Evolutionary conservation across 2,797 vertebrate genomes (phyloP), one percentile per base, ranked within the genome.

Genomic region (Acropternis orthonyx): DNA sequence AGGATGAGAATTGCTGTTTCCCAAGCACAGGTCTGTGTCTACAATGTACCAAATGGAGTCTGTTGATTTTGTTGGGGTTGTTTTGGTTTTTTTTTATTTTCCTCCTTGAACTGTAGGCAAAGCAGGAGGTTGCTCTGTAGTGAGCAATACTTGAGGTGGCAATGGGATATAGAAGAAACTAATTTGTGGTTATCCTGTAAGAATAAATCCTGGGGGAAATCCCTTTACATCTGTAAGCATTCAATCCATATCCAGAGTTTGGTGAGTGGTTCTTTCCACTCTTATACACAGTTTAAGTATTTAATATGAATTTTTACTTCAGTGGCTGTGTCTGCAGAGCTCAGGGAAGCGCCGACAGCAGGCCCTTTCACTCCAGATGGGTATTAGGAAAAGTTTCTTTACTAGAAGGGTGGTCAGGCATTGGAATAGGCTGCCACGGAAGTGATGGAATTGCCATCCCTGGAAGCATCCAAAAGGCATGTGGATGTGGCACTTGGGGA

Each of bases 401-500:
- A 6, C 22, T 23, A 30, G 1, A 27, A 39, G n/a, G 5, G 5
- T 14, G 56, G 5, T 10, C 15, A 63, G 41, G 41, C 14, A 26
- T 1, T 49, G 48, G 4, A 43, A 26, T 1, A 10, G 61, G 61
- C 44, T 61, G 36, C 13, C 36, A 30, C 37, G 26, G 37, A 26
- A 26, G 24, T 13, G 51, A 2, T 52, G 37, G 44, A 28, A 10
- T 63, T 18, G 5, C 24, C 30, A 32, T 13, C 21, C 28, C 37
- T 69, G 69, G 18, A 17, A 17, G 15, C 12, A 14, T 7, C 39
- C 15, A 6, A 32, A 46, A 16, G 37, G 2, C 6, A 0, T 0
- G 8, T 37, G 63, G 24, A 20, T 56, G 36, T 49, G 24, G 6
- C 51, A 14, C 43, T 1, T 22, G 51, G 28, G 58, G 30, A 13